These are phyloP conservation scores for Dryoscopus gambensis DNA, from an alignment of 2,113 vertebrate genomes.

Conservation along the genomic window DNA sequence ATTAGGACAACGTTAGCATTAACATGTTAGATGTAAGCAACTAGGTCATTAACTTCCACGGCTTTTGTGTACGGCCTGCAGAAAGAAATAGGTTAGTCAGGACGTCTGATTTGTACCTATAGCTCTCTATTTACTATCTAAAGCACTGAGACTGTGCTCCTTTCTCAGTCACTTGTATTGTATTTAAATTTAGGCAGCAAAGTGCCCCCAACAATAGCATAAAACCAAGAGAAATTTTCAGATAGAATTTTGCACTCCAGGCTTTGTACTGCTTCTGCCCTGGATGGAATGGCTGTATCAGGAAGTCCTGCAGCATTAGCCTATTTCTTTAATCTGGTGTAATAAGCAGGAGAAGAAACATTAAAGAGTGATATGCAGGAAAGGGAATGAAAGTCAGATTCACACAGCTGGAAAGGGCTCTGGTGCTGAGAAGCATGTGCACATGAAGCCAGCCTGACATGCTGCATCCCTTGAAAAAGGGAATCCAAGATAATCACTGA, in stretches of 20 bases:
- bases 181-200: neutral
- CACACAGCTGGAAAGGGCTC: neutral
- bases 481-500: neutral
- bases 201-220: neutral
- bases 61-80: neutral
- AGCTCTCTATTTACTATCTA: neutral
- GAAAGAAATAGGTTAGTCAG: neutral
- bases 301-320: neutral
- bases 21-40: neutral
- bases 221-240: neutral
- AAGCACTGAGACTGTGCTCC: neutral
- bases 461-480: neutral
- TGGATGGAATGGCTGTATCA: neutral
- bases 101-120: neutral
- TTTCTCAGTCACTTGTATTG: neutral
- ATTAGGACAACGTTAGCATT: neutral
- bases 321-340: neutral
- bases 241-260: neutral
- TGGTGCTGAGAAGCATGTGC: neutral
- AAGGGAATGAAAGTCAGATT: neutral
- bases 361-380: neutral
- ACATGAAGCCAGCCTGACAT: neutral
- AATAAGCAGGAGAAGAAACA: neutral
- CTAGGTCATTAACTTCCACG: neutral
- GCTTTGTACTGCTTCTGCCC: neutral